These are phyloP conservation scores for Drosophila planitibia DNA, from an alignment of 2,888 invertebrate genomes.

Conservation along the genomic window DNA sequence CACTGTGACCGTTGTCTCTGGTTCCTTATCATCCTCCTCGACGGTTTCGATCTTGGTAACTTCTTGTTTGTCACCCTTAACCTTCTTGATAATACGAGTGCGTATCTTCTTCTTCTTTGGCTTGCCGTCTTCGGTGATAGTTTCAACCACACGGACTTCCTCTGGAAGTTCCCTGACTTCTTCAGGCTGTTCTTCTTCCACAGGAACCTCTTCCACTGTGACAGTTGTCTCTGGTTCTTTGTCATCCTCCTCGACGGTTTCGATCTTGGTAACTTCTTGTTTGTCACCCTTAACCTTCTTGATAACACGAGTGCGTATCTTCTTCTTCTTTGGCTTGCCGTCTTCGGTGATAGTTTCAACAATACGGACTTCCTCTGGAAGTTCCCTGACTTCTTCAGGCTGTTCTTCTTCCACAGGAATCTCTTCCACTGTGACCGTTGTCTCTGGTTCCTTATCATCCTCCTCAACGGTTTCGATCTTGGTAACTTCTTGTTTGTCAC, in stretches of 20 bases:
- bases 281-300: slow-evolving; percentile 69
- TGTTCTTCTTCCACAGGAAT: slow-evolving; percentile 41
- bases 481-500: slow-evolving; percentile 62
- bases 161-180: slow-evolving; percentile 61
- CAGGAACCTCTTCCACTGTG: slow-evolving; percentile 55
- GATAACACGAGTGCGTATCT: slow-evolving; percentile 67
- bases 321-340: slow-evolving; percentile 58
- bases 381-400: slow-evolving; percentile 46
- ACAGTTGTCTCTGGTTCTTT: slow-evolving; percentile 61
- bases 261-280: slow-evolving; percentile 70
- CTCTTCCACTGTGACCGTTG: slow-evolving; percentile 59
- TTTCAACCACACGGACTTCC: slow-evolving; percentile 61
- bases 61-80: slow-evolving; percentile 70
- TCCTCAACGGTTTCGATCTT: slow-evolving; percentile 64
- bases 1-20: no score
- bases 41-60: slow-evolving; percentile 64
- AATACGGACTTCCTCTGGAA: slow-evolving; percentile 63
- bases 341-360: slow-evolving; percentile 58
- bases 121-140: slow-evolving; percentile 57
- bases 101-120: slow-evolving; percentile 61
- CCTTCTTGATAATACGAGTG: slow-evolving; percentile 69
- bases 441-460: slow-evolving; percentile 58
- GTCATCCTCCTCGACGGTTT: slow-evolving; percentile 71
- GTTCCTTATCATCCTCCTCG: no score
- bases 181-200: slow-evolving; percentile 48